Conservation (phyloP, 2,113 vertebrate genomes). For the Thalassarche chlororhynchos region DNA sequence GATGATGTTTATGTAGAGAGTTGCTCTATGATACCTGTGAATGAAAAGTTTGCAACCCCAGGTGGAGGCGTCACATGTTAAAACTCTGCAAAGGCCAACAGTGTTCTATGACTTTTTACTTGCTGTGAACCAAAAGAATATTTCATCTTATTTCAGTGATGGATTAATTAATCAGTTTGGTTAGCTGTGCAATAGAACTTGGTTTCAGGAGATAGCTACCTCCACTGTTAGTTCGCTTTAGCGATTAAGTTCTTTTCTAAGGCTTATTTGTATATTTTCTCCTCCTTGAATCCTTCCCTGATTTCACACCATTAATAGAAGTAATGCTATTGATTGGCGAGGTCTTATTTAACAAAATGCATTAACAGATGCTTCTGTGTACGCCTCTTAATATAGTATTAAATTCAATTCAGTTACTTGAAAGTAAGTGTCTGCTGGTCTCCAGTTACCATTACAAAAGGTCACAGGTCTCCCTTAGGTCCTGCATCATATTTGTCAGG, state of each 20-base stretch:
- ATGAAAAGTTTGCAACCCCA: neutral
- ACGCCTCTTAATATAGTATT: neutral
- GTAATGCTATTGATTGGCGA: neutral
- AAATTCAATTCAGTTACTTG: neutral
- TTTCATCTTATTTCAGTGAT: neutral
- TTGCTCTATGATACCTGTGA: neutral
- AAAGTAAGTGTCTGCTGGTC: neutral
- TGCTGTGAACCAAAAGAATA: neutral
- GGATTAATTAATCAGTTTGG: neutral
- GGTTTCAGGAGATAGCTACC: neutral
- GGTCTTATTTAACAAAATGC: neutral
- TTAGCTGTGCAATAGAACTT: neutral
- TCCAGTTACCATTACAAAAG: neutral
- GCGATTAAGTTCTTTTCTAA: neutral
- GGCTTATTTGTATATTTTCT: neutral
- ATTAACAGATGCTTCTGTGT: neutral
- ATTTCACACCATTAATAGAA: neutral
- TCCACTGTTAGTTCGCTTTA: neutral
- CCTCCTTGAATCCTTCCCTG: neutral
- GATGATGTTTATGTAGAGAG: neutral
- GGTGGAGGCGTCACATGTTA: neutral
- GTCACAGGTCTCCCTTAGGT: constrained; percentile 7
- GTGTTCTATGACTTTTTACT: neutral
- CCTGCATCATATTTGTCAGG: neutral
- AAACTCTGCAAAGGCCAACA: neutral